Percentiles rank a stretch among this genome's conserved stretches.
Conservation (phyloP, 2,113 vertebrate species). For the Mesitornis unicolor region DNA sequence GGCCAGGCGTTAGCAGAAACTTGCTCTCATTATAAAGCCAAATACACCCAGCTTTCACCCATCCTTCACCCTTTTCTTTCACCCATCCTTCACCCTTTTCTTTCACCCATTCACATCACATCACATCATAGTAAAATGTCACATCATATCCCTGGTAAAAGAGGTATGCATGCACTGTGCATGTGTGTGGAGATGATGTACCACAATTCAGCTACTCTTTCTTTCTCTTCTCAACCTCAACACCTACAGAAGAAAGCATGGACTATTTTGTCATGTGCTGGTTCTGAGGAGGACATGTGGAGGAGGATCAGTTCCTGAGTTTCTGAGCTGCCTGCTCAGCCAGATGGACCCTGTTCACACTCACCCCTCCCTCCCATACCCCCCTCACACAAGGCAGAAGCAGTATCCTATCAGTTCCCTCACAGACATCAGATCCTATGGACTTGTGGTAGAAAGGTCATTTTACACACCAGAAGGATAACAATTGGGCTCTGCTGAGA, state of each 20-base stretch:
- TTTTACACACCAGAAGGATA: background rate
- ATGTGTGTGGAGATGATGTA: background rate
- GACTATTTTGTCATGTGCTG: rapidly evolving
- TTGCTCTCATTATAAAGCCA: background rate
- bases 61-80: background rate
- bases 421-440: rapidly evolving
- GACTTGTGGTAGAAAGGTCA: background rate
- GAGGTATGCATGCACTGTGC: rapidly evolving
- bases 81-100: background rate
- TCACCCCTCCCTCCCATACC: background rate
- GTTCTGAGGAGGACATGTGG: background rate
- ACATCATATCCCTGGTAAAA: background rate
- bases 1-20: background rate
- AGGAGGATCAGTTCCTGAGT: no score
- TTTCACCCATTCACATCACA: no score
- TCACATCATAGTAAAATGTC: no score
- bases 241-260: rapidly evolving
- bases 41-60: background rate
- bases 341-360: background rate
- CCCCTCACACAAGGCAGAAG: background rate
- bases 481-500: rapidly evolving
- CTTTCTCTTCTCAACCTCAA: background rate
- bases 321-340: rapidly evolving
- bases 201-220: background rate
- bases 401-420: background rate